A percentile compares a stretch with the other conserved stretches of the same genome.
Conservation (phyloP, 2,113 vertebrate species). For the Leucoraja erinaceus region DNA sequence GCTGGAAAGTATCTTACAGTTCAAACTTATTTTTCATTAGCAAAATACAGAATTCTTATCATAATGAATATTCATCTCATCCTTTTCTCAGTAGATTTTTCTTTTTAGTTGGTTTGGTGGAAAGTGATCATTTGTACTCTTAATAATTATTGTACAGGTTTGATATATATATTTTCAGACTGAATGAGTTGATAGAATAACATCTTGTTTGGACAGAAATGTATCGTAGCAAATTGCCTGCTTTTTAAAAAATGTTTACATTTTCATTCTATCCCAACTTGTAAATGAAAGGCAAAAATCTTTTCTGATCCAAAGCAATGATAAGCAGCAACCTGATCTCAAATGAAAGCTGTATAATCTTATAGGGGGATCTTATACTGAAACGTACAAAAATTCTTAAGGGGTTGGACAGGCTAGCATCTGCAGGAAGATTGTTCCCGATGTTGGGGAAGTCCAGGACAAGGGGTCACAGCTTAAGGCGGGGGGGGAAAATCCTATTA, state of each 20-base stretch:
- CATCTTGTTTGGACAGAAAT: background rate
- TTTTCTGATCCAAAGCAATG: background rate
- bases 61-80: background rate
- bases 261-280: background rate
- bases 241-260: background rate
- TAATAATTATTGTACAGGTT: background rate
- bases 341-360: background rate
- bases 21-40: slow-evolving; percentile 2
- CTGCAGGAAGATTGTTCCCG: too few species aligned
- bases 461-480: too few species aligned
- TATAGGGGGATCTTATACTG: too few species aligned
- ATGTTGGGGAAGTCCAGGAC: too few species aligned
- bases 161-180: background rate
- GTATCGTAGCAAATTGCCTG: background rate
- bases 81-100: background rate
- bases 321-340: background rate
- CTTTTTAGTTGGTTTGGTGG: background rate
- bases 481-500: too few species aligned
- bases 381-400: too few species aligned
- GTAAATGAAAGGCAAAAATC: background rate
- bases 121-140: background rate
- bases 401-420: too few species aligned
- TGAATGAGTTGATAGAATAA: background rate
- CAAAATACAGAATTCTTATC: background rate
- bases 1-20: background rate